Percentiles rank a stretch among this genome's conserved stretches.
phyloP scores from a whole-genome alignment of 2,888 invertebrate genomes.

The Lamellibrachia columna region DNA sequence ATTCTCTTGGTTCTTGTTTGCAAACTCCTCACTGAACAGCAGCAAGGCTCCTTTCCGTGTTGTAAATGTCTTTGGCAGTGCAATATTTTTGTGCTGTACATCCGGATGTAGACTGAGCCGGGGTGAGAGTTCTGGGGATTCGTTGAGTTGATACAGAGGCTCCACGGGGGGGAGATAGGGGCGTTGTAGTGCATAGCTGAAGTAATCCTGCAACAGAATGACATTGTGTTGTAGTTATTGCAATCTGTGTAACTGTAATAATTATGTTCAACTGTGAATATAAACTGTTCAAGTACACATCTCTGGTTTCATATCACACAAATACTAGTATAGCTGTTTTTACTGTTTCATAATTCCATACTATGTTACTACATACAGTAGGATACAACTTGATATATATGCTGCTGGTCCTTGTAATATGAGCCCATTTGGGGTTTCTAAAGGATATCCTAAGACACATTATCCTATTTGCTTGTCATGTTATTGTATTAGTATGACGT shows the following conservation, averaged over 20 bases:
- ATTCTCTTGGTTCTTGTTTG: constrained; percentile 43
- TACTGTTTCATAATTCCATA: too few species aligned
- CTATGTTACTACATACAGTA: too few species aligned
- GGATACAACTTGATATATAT: too few species aligned
- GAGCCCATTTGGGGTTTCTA: too few species aligned
- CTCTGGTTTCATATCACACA: too few species aligned
- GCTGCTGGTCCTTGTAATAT: too few species aligned
- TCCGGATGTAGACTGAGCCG: neutral
- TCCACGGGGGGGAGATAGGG: constrained; percentile 33
- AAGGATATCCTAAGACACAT: too few species aligned
- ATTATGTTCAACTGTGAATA: constrained; percentile 18
- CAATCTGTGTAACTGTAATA: constrained; percentile 25
- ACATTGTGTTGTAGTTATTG: neutral
- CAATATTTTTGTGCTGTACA: constrained; percentile 41
- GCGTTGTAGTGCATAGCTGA: neutral
- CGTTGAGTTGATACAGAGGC: constrained; percentile 38
- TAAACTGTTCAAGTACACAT: neutral
- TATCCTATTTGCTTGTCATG: too few species aligned
- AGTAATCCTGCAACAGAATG: neutral
- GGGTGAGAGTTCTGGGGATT: constrained; percentile 28
- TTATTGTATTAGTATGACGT: too few species aligned
- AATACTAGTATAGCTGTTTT: too few species aligned
- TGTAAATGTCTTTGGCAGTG: constrained; percentile 63
- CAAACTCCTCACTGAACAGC: constrained; percentile 63
- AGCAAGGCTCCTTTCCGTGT: constrained; percentile 63